Percentiles rank a stretch among this genome's conserved stretches.
Evolutionary conservation across 2,797 vertebrate genomes (phyloP).

Genomic region (Vireo griseus): DNA sequence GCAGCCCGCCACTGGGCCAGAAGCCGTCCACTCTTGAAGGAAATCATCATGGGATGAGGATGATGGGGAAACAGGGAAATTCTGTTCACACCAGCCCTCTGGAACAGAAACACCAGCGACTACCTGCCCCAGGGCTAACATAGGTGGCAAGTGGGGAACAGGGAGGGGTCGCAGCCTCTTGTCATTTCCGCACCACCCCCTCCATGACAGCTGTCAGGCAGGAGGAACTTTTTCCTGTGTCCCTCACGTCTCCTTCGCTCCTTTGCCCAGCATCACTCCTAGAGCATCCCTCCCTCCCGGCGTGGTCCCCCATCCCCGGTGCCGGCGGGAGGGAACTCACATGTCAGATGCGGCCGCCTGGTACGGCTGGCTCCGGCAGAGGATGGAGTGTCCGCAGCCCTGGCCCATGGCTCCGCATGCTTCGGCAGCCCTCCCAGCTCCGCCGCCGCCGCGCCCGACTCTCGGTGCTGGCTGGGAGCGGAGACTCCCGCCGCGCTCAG

Average conservation of each 20-base stretch:
- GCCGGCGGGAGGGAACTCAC: slow-evolving; percentile 74
- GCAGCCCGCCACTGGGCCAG: background rate
- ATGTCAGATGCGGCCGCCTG: slow-evolving; percentile 83
- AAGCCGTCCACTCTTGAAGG: background rate
- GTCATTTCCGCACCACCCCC: background rate
- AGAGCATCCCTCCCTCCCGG: background rate
- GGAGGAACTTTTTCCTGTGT: slow-evolving; percentile 19
- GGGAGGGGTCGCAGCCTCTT: background rate
- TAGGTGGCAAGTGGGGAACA: background rate
- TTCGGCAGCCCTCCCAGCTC: slow-evolving; percentile 51
- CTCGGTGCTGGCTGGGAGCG: background rate
- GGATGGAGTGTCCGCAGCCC: slow-evolving; percentile 95
- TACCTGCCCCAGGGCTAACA: background rate
- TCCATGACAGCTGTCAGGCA: background rate
- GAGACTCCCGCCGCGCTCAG: slow-evolving; percentile 40
- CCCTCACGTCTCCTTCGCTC: background rate
- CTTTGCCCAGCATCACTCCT: background rate
- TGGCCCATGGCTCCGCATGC: slow-evolving; percentile 94
- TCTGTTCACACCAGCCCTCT: background rate
- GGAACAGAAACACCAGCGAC: background rate
- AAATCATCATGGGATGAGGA: background rate
- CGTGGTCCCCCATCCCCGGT: background rate
- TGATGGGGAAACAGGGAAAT: background rate
- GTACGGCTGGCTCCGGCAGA: slow-evolving; percentile 91
- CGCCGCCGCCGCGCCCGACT: background rate